Conservation (phyloP, 2,113 vertebrate species). For the Circaetus cinerascens region DNA sequence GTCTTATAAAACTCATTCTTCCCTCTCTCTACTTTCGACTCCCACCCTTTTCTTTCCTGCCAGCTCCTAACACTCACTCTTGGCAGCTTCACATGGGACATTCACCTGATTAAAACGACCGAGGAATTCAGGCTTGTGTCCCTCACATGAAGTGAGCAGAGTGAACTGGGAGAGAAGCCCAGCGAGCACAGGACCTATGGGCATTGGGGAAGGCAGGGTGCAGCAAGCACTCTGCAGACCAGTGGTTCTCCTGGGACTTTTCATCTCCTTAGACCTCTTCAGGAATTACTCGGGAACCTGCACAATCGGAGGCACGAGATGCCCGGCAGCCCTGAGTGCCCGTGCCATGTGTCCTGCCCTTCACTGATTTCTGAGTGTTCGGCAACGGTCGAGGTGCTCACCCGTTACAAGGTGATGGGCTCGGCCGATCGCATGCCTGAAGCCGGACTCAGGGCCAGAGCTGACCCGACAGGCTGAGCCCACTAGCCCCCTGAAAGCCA, state of each 20-base stretch:
- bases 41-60: not conserved
- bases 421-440: rapidly evolving
- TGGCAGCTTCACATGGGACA: not conserved
- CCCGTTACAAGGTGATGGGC: rapidly evolving
- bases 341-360: not conserved
- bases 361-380: not conserved
- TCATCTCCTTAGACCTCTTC: not conserved
- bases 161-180: not conserved
- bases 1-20: not conserved
- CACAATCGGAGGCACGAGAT: rapidly evolving
- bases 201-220: not conserved
- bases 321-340: not conserved
- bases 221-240: not conserved
- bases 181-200: not conserved
- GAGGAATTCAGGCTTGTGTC: too few relatives aligned
- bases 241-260: not conserved
- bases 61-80: not conserved
- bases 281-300: not conserved
- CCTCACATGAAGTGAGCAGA: not conserved
- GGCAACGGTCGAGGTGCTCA: rapidly evolving
- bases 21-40: not conserved
- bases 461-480: not conserved
- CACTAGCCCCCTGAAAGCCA: not conserved
- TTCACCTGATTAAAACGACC: not conserved
- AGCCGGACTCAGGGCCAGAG: not conserved